A percentile compares a stretch with the other conserved stretches of the same genome.
phyloP scores from a whole-genome alignment of 2,797 vertebrate genomes.

The Centroberyx gerrardi region DNA sequence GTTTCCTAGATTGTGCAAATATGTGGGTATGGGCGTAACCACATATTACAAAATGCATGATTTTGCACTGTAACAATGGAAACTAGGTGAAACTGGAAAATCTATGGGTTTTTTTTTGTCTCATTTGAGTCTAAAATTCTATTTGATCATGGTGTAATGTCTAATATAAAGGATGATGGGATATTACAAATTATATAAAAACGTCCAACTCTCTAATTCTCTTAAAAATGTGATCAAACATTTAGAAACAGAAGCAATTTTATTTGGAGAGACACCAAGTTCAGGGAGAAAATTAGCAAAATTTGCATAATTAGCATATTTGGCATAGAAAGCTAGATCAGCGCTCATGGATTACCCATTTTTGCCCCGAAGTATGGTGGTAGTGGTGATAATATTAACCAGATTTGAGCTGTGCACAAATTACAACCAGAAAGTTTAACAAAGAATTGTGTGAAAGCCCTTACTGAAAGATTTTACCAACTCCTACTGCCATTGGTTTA shows the following conservation, averaged over 20 bases:
- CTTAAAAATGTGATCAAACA: constrained; percentile 1
- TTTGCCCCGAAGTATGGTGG: background rate
- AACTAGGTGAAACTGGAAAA: constrained; percentile 2
- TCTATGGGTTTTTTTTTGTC: background rate
- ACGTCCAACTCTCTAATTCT: background rate
- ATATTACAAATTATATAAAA: constrained; percentile 1
- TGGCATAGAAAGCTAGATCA: constrained; percentile 27
- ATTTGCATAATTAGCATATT: constrained; percentile 36
- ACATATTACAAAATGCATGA: constrained; percentile 43
- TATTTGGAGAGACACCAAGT: constrained; percentile 6
- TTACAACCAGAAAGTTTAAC: constrained; percentile 25
- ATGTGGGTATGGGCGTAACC: constrained; percentile 23
- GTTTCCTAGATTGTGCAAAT: constrained; percentile 34
- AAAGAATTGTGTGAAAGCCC: background rate
- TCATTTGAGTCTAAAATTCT: background rate
- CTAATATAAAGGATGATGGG: background rate
- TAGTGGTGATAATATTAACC: background rate
- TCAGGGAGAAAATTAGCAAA: constrained; percentile 2
- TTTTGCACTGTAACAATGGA: constrained; percentile 10
- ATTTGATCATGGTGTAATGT: background rate
- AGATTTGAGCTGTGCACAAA: background rate
- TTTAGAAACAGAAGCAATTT: background rate
- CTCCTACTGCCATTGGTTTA: background rate
- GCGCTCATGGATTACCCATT: background rate
- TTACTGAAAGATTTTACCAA: background rate